Percentiles rank a stretch among this genome's conserved stretches.
Evolutionary conservation across 2,113 vertebrate genomes (phyloP).

Genomic region (Oreochromis spilurus): DNA sequence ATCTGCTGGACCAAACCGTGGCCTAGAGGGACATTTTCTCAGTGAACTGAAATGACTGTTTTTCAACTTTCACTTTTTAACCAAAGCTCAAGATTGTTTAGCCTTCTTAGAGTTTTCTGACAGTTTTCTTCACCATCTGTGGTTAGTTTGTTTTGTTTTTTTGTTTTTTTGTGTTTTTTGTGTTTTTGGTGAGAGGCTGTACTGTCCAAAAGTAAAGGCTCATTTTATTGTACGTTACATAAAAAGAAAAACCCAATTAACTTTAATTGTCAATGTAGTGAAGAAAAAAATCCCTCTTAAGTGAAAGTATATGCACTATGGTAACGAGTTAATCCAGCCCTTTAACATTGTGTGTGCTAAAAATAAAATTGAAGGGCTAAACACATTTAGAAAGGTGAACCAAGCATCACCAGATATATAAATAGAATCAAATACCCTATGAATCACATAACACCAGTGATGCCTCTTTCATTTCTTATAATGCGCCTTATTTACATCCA

Average conservation of each 20-base stretch:
- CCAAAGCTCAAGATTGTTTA: neutral
- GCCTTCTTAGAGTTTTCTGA: neutral
- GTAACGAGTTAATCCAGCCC: neutral
- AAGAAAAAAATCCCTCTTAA: neutral
- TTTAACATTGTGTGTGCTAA: neutral
- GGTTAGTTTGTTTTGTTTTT: neutral
- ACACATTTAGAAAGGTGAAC: neutral
- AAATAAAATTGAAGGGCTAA: neutral
- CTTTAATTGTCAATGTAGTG: neutral
- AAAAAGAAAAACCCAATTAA: neutral
- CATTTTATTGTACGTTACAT: neutral
- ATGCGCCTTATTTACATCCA: neutral
- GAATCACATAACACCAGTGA: neutral
- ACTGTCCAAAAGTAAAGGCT: neutral
- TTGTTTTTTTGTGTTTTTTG: neutral
- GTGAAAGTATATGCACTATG: neutral
- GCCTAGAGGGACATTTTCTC: neutral
- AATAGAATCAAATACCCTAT: neutral
- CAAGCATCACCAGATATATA: neutral
- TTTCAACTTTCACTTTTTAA: neutral
- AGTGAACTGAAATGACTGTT: neutral
- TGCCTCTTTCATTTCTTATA: neutral
- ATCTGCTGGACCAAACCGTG: neutral
- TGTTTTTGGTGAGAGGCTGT: neutral
- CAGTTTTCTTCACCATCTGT: neutral